Evolutionary conservation across 2,113 vertebrate genomes (phyloP).

Genomic region (Athene noctua): DNA sequence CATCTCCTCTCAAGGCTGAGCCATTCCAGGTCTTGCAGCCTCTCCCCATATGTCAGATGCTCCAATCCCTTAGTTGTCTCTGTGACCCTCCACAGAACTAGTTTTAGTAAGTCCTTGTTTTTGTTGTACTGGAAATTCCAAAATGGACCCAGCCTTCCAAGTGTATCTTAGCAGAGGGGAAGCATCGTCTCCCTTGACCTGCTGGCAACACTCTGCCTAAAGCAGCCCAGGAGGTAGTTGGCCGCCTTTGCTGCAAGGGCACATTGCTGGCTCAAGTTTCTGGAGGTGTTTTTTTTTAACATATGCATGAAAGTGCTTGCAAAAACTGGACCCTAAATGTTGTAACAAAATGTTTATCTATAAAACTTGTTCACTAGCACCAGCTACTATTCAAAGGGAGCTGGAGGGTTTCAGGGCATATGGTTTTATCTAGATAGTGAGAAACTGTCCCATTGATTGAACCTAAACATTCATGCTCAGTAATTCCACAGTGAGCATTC

Average conservation of each 20-base stretch:
- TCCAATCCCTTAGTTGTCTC: not conserved
- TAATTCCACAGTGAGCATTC: not conserved
- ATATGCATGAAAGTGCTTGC: not conserved
- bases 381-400: not conserved
- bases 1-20: not conserved
- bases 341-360: not conserved
- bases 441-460: not conserved
- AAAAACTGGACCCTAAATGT: not conserved
- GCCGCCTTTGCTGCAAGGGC: not conserved
- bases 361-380: not conserved
- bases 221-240: not conserved
- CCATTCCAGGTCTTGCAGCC: not conserved
- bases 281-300: not conserved
- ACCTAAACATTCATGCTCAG: not conserved
- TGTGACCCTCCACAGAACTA: not conserved
- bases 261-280: not conserved
- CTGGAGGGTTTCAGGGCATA: not conserved
- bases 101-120: not conserved
- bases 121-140: not conserved
- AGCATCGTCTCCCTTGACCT: not conserved
- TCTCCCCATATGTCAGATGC: not conserved
- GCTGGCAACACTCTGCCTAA: not conserved
- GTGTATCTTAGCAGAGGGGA: not conserved
- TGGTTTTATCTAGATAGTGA: not conserved
- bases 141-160: not conserved